Conservation (phyloP, 2,113 vertebrate species). For the Myiozetetes cayanensis region DNA sequence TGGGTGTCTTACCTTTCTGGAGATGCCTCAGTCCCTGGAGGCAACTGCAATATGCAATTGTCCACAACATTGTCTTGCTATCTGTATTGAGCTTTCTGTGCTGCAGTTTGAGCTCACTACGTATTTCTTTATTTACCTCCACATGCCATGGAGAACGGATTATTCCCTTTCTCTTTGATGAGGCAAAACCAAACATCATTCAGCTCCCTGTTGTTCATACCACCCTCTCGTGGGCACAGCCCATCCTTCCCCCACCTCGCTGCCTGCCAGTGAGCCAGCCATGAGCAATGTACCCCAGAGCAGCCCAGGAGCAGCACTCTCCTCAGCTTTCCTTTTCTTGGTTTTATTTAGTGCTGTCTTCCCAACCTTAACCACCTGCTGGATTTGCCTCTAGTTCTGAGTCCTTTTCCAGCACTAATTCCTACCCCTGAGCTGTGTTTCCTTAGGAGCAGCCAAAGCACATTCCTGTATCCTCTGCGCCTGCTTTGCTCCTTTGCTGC, state of each 20-base stretch:
- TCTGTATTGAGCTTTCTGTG: background rate
- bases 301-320: background rate
- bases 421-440: background rate
- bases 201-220: accelerated
- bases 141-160: accelerated
- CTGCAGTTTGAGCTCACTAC: background rate
- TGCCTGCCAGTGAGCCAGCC: accelerated
- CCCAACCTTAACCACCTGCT: background rate
- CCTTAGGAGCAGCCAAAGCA: background rate
- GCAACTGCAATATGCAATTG: background rate
- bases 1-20: background rate
- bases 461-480: background rate
- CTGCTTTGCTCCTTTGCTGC: background rate
- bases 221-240: accelerated
- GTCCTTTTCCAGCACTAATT: background rate
- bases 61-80: background rate
- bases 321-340: background rate
- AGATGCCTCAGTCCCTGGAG: background rate
- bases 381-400: background rate
- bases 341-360: background rate
- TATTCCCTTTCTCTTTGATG: background rate
- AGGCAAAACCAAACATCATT: background rate
- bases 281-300: background rate
- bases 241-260: background rate
- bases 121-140: background rate